Base-by-base conservation (phyloP, 1,140 invertebrate species). In the Brachionus plicatilis region DNA sequence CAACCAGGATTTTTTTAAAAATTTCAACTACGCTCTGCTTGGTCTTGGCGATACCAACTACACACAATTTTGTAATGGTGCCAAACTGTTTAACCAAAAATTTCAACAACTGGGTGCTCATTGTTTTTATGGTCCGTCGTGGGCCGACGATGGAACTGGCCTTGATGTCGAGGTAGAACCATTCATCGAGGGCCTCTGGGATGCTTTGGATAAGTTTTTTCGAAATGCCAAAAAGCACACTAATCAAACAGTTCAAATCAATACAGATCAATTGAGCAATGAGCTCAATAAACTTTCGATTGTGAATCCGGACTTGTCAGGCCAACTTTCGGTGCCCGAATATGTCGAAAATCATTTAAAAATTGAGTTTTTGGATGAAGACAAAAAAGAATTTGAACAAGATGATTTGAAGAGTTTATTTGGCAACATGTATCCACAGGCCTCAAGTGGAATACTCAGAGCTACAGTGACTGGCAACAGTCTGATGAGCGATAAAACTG, bases 1-100 rank as follows among this genome's bases (percentile, higher is more conserved):
- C 17, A 83, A 86, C 0, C 41, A 84, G 4, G 86, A 88, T 83
- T 86, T 88, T 45, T 87, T 92, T 12, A 76, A 86, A 9, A 85
- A 89, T 66, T 75, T 92, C 1, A 86, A 88, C 37, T 92, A 90
- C 86, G 86, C 91, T 37, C 72, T 92, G 37, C 86, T 92, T 85
- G 91, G 91, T 82, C 87, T 92, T 27, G 91, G 91, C 24, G 91
- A 92, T 87, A 90, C 91, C 6, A 92, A 92, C 85, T 92, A 92
- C 86, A 91, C 88, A 6, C 91, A 90, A 85, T 92, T 92, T 87
- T 91, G 91, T 85, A 90, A 91, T 84, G 91, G 90, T 88, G 89
- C 88, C 12, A 90, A 91, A 85, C 86, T 85, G 20, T 76, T 92
- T 29, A 88, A 92, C 80, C 86, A 86, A 24, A 85, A 88, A 50